phyloP scores from a whole-genome alignment of 2,113 vertebrate genomes.

The Sialia sialis region DNA sequence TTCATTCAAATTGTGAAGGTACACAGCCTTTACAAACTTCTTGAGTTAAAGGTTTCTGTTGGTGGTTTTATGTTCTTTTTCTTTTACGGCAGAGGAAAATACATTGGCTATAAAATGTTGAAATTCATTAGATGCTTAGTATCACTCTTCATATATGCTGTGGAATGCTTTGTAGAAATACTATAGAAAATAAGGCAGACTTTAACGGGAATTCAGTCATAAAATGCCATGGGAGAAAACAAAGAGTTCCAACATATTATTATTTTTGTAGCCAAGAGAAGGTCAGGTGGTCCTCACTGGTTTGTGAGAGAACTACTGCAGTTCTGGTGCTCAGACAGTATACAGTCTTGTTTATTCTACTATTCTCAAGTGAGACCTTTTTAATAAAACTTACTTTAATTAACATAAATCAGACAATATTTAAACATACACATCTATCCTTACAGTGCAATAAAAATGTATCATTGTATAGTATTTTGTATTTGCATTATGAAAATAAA shows the following conservation, averaged over 20 bases:
- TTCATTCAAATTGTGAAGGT: conserved; percentile 70
- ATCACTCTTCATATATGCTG: conserved; percentile 76
- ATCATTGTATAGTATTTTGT: conserved; percentile 79
- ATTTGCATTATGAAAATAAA: conserved; percentile 87
- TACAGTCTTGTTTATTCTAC: conserved; percentile 10
- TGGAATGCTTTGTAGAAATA: conserved; percentile 92
- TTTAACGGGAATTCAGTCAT: conserved; percentile 84
- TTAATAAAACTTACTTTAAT: conserved; percentile 78
- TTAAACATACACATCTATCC: conserved; percentile 78
- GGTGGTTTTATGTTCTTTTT: neutral
- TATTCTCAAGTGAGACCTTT: conserved; percentile 58
- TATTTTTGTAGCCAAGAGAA: conserved; percentile 73
- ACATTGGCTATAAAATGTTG: conserved; percentile 85
- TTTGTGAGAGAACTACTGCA: neutral
- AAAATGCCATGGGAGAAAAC: conserved; percentile 78
- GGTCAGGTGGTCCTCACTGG: conserved; percentile 61
- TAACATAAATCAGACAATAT: conserved; percentile 78
- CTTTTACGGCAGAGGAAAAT: conserved; percentile 83
- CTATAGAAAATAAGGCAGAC: conserved; percentile 94
- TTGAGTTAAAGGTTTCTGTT: conserved; percentile 59
- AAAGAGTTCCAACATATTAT: conserved; percentile 66
- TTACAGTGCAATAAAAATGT: conserved; percentile 89
- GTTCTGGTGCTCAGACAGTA: neutral
- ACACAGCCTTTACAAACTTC: conserved; percentile 78
- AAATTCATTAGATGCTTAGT: conserved; percentile 80